Conservation (phyloP, 2,888 invertebrate species). For the Drosophila tripunctata region DNA sequence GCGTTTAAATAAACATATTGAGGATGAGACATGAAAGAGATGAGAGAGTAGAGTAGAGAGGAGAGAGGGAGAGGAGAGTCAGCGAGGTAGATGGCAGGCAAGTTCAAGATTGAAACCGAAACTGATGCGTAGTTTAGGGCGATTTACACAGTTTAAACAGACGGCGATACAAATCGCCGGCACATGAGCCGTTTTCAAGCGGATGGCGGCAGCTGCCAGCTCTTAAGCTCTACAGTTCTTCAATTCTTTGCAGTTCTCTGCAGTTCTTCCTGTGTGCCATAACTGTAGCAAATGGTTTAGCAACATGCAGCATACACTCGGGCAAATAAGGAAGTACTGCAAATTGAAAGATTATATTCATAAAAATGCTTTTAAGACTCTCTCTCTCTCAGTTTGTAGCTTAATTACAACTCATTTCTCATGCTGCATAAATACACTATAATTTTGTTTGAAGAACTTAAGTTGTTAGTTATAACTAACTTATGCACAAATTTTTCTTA, state of each 20-base stretch:
- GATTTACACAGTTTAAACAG: slow-evolving; percentile 81
- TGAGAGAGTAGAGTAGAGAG: neutral
- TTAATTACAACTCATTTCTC: neutral
- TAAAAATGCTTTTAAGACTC: neutral
- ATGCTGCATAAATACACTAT: neutral
- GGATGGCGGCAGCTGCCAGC: slow-evolving; percentile 52
- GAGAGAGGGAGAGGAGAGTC: slow-evolving; percentile 3
- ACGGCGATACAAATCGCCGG: slow-evolving; percentile 77
- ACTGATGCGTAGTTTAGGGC: slow-evolving; percentile 82
- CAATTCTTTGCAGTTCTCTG: too few relatives aligned
- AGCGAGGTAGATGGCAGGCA: too few relatives aligned
- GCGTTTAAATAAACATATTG: slow-evolving; percentile 62
- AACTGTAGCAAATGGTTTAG: slow-evolving; percentile 78
- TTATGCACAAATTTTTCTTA: neutral
- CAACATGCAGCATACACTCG: slow-evolving; percentile 67
- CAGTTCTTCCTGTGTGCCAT: slow-evolving; percentile 78
- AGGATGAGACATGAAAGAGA: slow-evolving; percentile 4
- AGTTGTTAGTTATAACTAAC: neutral
- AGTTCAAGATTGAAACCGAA: slow-evolving; percentile 79
- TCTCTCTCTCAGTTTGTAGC: neutral
- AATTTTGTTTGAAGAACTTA: neutral
- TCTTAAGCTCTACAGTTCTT: slow-evolving; percentile 4
- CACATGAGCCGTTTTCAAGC: slow-evolving; percentile 47
- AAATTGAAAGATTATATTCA: neutral
- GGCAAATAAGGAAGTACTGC: slow-evolving; percentile 7